A percentile compares a stretch with the other conserved stretches of the same genome.
Conservation (phyloP, 2,113 vertebrate species). For the Psilopsiagon aymara region DNA sequence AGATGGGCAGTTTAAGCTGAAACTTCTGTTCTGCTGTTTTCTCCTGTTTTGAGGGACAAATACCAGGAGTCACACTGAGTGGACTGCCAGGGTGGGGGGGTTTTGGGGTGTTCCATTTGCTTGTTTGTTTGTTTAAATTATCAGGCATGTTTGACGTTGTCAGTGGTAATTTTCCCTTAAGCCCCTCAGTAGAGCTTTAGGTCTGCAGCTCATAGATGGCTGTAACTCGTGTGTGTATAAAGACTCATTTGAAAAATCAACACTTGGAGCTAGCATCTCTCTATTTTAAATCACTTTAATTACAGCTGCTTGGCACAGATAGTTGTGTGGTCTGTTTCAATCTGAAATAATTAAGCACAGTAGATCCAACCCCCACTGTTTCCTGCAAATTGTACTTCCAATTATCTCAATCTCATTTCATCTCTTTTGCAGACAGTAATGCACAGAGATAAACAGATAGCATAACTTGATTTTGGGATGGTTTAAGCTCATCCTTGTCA, state of each 20-base stretch:
- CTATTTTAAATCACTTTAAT: slow-evolving; percentile 72
- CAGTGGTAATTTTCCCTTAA: background rate
- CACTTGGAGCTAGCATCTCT: slow-evolving; percentile 53
- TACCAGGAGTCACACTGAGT: background rate
- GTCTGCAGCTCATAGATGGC: background rate
- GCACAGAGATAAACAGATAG: slow-evolving; percentile 53
- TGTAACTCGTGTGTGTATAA: background rate
- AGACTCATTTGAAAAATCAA: slow-evolving; percentile 56
- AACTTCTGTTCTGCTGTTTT: background rate
- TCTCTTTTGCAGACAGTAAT: slow-evolving; percentile 50
- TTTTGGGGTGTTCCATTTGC: background rate
- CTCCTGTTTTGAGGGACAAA: background rate
- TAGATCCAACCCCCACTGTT: slow-evolving; percentile 63
- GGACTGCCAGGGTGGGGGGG: background rate
- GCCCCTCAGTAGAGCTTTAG: background rate
- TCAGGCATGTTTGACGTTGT: background rate
- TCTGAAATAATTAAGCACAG: slow-evolving; percentile 71
- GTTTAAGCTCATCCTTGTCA: slow-evolving; percentile 64
- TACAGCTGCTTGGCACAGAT: slow-evolving; percentile 67
- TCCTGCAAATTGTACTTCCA: slow-evolving; percentile 63
- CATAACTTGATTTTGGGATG: slow-evolving; percentile 41
- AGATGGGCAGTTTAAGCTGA: background rate
- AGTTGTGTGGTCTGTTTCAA: slow-evolving; percentile 68
- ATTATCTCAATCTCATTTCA: slow-evolving; percentile 70
- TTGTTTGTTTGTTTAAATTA: background rate